Conservation (phyloP, 2,113 vertebrate genomes). For the Perca schrenkii region DNA sequence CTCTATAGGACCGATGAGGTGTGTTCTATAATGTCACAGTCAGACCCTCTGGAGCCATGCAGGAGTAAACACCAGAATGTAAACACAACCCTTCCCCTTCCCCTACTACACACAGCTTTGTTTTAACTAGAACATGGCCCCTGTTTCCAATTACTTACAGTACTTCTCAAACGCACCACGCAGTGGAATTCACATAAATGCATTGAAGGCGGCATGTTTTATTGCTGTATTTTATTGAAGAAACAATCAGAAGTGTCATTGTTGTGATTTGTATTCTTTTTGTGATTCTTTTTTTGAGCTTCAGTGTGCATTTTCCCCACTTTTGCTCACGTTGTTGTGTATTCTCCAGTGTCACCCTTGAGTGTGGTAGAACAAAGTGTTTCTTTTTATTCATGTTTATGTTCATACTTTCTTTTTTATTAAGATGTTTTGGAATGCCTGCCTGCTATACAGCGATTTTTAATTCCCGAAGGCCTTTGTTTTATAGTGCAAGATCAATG, state of each 20-base stretch:
- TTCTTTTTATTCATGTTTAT: constrained; percentile 63
- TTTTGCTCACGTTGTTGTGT: constrained; percentile 27
- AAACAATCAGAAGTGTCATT: constrained; percentile 56
- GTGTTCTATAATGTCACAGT: constrained; percentile 71
- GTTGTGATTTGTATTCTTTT: constrained; percentile 52
- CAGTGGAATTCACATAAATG: constrained; percentile 61
- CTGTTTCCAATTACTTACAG: constrained; percentile 78
- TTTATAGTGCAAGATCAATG: constrained; percentile 76
- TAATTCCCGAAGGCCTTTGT: constrained; percentile 68
- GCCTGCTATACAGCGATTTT: constrained; percentile 26
- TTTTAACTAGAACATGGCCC: constrained; percentile 70
- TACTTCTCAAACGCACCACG: constrained; percentile 45
- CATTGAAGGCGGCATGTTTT: constrained; percentile 43
- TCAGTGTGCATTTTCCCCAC: constrained; percentile 19
- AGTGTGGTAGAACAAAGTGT: constrained; percentile 61
- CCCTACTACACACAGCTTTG: constrained; percentile 67
- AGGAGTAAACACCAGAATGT: constrained; percentile 73
- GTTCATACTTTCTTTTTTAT: constrained; percentile 68
- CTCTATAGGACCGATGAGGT: constrained; percentile 63
- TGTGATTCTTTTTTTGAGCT: constrained; percentile 42
- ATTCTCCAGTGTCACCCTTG: constrained; percentile 66
- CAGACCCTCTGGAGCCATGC: constrained; percentile 78
- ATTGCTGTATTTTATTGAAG: constrained; percentile 52
- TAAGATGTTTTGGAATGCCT: constrained; percentile 59
- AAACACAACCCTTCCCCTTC: constrained; percentile 67